A percentile compares a stretch with the other conserved stretches of the same genome.
These are phyloP conservation scores for Clarias gariepinus DNA, from an alignment of 2,113 vertebrate genomes.

Conservation along the genomic window DNA sequence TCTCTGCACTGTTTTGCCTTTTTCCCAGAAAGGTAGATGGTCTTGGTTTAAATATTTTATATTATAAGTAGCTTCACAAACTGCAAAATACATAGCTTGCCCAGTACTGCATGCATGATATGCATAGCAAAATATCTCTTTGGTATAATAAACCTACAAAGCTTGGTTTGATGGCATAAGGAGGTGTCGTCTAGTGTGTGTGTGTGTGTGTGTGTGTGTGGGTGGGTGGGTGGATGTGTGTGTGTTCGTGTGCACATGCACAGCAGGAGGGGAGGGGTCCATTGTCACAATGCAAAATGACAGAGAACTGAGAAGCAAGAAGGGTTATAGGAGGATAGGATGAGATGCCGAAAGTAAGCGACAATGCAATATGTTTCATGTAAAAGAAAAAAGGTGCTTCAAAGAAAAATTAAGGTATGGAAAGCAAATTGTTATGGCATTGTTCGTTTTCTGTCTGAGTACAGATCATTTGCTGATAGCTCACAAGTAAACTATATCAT, in stretches of 20 bases:
- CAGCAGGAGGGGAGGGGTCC: neutral
- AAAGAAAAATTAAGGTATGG: neutral
- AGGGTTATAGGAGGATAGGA: slow-evolving; percentile 23
- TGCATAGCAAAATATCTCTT: neutral
- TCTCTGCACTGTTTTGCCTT: too few relatives aligned
- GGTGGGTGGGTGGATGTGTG: too few relatives aligned
- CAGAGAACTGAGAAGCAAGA: slow-evolving; percentile 20
- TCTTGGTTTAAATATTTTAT: neutral
- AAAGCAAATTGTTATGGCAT: slow-evolving; percentile 25
- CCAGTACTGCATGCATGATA: neutral
- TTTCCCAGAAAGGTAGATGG: too few relatives aligned
- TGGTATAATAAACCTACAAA: neutral
- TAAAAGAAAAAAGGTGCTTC: neutral
- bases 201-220: too few relatives aligned
- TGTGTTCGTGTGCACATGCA: too few relatives aligned
- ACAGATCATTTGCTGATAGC: slow-evolving; percentile 16
- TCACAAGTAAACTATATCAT: neutral
- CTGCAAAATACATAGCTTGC: neutral
- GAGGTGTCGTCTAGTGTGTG: neutral
- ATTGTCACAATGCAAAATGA: neutral
- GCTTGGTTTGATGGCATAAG: neutral
- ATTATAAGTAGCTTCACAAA: neutral
- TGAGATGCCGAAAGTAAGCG: slow-evolving; percentile 1
- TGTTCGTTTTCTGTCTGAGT: neutral
- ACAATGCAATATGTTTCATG: slow-evolving; percentile 18